These are phyloP conservation scores for Hymenopus coronatus DNA, from an alignment of 2,888 invertebrate genomes.

Conservation along the genomic window DNA sequence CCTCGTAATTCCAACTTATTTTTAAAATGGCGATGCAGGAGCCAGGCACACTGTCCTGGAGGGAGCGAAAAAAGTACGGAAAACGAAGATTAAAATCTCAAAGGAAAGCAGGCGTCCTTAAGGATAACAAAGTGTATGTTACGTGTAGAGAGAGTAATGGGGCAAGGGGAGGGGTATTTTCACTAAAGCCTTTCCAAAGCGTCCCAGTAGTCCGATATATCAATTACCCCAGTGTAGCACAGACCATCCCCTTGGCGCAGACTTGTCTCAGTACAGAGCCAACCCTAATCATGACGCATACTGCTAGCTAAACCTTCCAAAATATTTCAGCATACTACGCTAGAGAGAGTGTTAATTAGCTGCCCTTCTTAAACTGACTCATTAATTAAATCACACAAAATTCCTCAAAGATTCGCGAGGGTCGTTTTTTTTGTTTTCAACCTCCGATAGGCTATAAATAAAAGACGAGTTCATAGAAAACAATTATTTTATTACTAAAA, in stretches of 20 bases:
- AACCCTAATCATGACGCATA: not conserved
- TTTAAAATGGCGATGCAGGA: not conserved
- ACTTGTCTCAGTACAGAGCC: not conserved
- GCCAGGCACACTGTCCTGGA: not conserved
- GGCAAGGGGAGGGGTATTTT: not conserved
- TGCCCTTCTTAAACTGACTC: too few species aligned
- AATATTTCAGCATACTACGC: not conserved
- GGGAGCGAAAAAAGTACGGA: not conserved
- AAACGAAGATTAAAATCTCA: not conserved
- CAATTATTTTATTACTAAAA: too few species aligned
- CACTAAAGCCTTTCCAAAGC: slow-evolving; percentile 14
- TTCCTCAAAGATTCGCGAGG: too few species aligned
- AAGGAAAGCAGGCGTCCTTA: not conserved
- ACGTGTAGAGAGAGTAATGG: not conserved
- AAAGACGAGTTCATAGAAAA: too few species aligned
- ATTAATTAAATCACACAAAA: too few species aligned
- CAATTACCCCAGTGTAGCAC: slow-evolving; percentile 13
- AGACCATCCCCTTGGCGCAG: not conserved
- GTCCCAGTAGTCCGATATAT: slow-evolving; percentile 21
- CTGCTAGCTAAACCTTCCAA: not conserved
- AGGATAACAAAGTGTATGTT: not conserved
- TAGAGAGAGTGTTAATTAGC: too few species aligned
- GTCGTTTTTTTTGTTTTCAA: too few species aligned
- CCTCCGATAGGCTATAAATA: too few species aligned
- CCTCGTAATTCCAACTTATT: not conserved